A percentile compares a stretch with the other conserved stretches of the same genome.
phyloP scores from a whole-genome alignment of 2,797 vertebrate genomes.

The Australoheros facetus region DNA sequence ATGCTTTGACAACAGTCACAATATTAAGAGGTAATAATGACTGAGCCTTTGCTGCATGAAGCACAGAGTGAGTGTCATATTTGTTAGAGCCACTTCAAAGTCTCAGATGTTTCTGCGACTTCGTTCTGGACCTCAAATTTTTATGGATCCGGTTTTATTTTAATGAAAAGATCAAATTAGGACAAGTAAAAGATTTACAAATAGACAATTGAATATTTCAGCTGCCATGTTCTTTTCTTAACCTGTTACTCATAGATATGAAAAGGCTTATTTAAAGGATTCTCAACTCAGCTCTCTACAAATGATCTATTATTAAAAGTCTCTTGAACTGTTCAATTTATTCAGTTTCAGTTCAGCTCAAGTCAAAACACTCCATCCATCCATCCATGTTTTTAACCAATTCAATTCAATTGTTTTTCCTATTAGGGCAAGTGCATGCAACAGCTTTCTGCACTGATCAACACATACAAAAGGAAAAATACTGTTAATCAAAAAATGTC shows the following conservation, averaged over 20 bases:
- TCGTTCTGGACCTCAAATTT: background rate
- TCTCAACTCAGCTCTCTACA: background rate
- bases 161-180: constrained; percentile 10
- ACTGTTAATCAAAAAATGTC: background rate
- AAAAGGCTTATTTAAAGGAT: background rate
- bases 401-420: background rate
- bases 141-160: background rate
- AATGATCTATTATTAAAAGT: background rate
- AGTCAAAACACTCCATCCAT: background rate
- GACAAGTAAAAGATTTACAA: background rate
- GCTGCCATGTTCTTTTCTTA: background rate
- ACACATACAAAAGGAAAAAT: background rate
- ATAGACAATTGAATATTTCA: background rate
- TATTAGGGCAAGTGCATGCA: background rate
- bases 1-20: constrained; percentile 50
- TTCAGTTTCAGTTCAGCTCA: background rate
- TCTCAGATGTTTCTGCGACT: background rate
- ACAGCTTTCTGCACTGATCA: background rate
- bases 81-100: constrained; percentile 18
- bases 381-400: background rate
- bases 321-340: background rate
- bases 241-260: background rate
- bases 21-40: constrained; percentile 22
- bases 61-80: constrained; percentile 17
- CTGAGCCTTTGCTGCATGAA: constrained; percentile 9